These are phyloP conservation scores for Molossus molossus DNA, from an alignment of 2,797 vertebrate genomes.

Conservation along the genomic window DNA sequence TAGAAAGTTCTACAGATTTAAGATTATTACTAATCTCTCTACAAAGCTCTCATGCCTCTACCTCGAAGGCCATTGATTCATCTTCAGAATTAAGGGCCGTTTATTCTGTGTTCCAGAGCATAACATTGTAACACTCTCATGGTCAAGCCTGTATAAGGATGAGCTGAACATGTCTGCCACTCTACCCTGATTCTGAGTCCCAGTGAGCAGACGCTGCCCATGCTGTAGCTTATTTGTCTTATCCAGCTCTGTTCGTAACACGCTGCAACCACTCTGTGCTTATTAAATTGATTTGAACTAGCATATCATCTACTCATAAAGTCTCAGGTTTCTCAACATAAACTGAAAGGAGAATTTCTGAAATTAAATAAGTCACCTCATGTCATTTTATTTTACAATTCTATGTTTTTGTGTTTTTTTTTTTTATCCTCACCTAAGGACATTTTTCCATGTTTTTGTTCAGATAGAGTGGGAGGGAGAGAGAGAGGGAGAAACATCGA, in stretches of 20 bases:
- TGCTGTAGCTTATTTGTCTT: neutral
- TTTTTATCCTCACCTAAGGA: too few species aligned
- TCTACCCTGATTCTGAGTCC: neutral
- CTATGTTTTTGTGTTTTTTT: neutral
- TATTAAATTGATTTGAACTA: neutral
- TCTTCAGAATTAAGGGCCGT: neutral
- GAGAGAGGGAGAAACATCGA: too few species aligned
- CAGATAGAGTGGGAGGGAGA: too few species aligned
- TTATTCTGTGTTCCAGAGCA: neutral
- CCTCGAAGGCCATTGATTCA: neutral
- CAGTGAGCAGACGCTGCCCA: neutral
- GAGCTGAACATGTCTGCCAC: neutral
- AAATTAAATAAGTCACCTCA: neutral
- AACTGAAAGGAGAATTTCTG: neutral
- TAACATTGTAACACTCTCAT: neutral
- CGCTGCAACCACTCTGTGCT: neutral
- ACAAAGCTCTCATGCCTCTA: neutral
- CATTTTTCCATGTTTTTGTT: too few species aligned
- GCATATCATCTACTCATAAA: neutral
- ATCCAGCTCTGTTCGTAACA: neutral
- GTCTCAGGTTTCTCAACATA: neutral
- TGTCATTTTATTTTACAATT: slow-evolving; percentile 27
- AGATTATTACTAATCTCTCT: slow-evolving; percentile 15
- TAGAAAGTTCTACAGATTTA: slow-evolving; percentile 30
- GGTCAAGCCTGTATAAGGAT: neutral